phyloP scores from a whole-genome alignment of 2,113 vertebrate species.

The Cairina moschata region DNA sequence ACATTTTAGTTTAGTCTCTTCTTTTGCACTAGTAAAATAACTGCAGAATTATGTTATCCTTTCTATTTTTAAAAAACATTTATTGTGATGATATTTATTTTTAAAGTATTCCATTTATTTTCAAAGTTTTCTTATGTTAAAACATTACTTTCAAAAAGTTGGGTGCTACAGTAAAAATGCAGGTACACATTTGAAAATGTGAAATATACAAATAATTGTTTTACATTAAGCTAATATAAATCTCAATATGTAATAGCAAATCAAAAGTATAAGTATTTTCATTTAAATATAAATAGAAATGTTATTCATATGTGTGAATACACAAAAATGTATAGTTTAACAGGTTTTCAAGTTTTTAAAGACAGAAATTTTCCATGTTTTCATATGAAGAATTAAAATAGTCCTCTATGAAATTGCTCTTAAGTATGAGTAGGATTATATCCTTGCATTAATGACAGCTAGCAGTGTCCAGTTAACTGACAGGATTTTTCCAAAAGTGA shows the following conservation, averaged over 20 bases:
- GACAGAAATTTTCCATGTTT: background rate
- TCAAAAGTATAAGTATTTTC: background rate
- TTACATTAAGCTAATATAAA: background rate
- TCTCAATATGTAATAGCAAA: background rate
- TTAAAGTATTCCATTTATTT: background rate
- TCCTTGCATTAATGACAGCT: background rate
- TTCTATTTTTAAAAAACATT: background rate
- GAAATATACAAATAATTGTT: background rate
- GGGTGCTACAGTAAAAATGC: background rate
- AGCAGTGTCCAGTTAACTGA: background rate
- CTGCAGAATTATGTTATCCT: background rate
- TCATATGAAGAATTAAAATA: background rate
- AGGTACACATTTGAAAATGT: background rate
- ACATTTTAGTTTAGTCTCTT: background rate
- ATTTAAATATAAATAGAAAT: background rate
- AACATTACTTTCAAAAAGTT: background rate
- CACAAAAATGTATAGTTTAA: background rate
- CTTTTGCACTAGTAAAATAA: background rate
- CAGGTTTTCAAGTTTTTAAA: background rate
- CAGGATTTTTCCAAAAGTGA: background rate
- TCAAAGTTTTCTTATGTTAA: background rate
- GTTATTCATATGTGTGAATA: background rate
- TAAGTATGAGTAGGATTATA: background rate
- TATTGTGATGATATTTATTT: background rate
- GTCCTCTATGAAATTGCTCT: background rate